phyloP scores from a whole-genome alignment of 2,797 vertebrate genomes.

The Sebastiscus albofasciatus region DNA sequence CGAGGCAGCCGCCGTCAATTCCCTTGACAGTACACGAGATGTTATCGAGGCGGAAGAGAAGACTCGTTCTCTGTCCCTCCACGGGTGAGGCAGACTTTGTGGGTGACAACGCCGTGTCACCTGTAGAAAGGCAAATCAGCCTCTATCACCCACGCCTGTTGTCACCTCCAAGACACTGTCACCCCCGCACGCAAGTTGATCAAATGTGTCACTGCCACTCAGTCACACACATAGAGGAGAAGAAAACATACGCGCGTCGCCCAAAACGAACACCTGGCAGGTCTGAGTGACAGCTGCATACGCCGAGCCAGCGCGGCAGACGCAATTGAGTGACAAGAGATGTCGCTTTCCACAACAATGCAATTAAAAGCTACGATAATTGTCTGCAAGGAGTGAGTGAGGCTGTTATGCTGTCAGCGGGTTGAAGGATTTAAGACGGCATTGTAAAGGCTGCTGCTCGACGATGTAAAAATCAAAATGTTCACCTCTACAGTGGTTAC shows the following conservation, averaged over 20 bases:
- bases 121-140: slow-evolving; percentile 58
- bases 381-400: slow-evolving; percentile 47
- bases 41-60: slow-evolving; percentile 24
- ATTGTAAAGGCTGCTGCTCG: slow-evolving; percentile 51
- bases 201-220: slow-evolving; percentile 53
- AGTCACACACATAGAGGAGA: background rate
- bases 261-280: slow-evolving; percentile 49
- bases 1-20: slow-evolving; percentile 42
- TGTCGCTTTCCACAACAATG: slow-evolving; percentile 56
- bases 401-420: slow-evolving; percentile 66
- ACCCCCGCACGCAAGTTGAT: slow-evolving; percentile 42
- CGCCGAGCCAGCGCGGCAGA: slow-evolving; percentile 23
- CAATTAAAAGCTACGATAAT: slow-evolving; percentile 77
- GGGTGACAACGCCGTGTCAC: slow-evolving; percentile 47
- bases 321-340: slow-evolving; percentile 57
- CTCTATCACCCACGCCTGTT: slow-evolving; percentile 19
- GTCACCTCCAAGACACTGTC: slow-evolving; percentile 48
- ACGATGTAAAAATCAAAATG: slow-evolving; percentile 42
- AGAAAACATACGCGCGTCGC: background rate
- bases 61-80: slow-evolving; percentile 3
- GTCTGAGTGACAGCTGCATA: slow-evolving; percentile 57
- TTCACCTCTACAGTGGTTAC: slow-evolving; percentile 32
- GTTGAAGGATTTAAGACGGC: slow-evolving; percentile 63
- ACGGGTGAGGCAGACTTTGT: slow-evolving; percentile 24
- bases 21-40: slow-evolving; percentile 56